Percentiles rank a stretch among this genome's conserved stretches.
phyloP scores from a whole-genome alignment of 2,797 vertebrate genomes.

The Neosilurus mollespiculum region DNA sequence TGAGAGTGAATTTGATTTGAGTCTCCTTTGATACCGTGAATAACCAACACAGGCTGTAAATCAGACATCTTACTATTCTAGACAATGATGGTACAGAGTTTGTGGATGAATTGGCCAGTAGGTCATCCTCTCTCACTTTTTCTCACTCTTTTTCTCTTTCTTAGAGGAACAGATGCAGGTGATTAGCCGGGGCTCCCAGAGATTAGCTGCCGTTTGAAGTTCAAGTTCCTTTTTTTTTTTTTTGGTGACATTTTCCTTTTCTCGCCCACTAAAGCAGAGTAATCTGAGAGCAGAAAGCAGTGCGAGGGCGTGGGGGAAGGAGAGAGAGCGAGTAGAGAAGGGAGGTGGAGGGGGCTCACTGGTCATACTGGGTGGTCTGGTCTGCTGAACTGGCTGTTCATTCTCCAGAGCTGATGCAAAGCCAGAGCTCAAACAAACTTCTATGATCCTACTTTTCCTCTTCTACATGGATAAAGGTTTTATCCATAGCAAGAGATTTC shows the following conservation, averaged over 20 bases:
- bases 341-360: conserved; percentile 2
- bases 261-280: conserved; percentile 61
- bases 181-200: conserved; percentile 69
- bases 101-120: not conserved
- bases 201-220: conserved; percentile 73
- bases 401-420: not conserved
- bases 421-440: conserved; percentile 5
- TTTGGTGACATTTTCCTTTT: conserved; percentile 70
- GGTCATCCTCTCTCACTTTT: not conserved
- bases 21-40: not conserved
- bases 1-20: not conserved
- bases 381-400: conserved; percentile 56
- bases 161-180: conserved; percentile 68
- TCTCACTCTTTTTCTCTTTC: not conserved
- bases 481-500: not conserved
- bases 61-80: not conserved
- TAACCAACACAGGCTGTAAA: not conserved
- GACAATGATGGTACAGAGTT: not conserved
- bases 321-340: not conserved
- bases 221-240: conserved; percentile 63
- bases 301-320: conserved; percentile 33
- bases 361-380: conserved; percentile 72
- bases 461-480: not conserved
- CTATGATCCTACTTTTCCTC: not conserved
- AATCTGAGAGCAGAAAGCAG: conserved; percentile 61